These are phyloP conservation scores for Styela plicata DNA, from an alignment of 23 tunicate species.

Conservation along the genomic window DNA sequence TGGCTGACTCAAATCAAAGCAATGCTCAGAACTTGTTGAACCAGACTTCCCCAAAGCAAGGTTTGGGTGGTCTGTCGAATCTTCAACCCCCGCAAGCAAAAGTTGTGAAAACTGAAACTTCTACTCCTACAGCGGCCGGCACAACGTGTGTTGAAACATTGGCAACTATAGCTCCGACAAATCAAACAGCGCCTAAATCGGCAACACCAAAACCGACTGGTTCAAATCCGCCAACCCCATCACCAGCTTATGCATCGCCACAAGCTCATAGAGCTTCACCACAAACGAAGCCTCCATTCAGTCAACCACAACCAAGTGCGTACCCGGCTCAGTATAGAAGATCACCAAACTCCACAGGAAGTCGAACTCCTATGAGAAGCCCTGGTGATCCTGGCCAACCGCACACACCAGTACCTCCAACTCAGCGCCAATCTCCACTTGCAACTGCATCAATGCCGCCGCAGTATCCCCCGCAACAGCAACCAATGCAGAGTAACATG, in stretches of 20 bases:
- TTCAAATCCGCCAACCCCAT: constrained; percentile 6
- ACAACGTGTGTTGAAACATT: neutral
- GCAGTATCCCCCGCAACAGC: constrained; percentile 21
- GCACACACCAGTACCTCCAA: neutral
- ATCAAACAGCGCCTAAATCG: neutral
- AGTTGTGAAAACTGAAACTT: neutral
- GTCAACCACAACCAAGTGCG: neutral
- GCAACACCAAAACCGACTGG: neutral
- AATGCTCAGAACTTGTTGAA: constrained; percentile 1
- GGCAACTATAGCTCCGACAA: neutral
- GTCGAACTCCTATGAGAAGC: constrained; percentile 21
- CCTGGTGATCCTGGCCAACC: constrained; percentile 1
- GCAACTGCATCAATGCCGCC: neutral
- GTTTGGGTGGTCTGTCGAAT: neutral
- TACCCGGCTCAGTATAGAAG: constrained; percentile 9
- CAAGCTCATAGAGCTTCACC: constrained; percentile 16
- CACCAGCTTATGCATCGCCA: constrained; percentile 16
- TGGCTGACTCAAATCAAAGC: constrained; percentile 89
- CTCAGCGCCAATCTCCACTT: constrained; percentile 15
- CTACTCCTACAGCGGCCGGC: neutral
- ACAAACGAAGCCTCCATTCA: constrained; percentile 5
- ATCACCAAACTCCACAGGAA: constrained; percentile 19
- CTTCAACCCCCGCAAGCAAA: neutral
- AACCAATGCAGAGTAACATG: neutral
- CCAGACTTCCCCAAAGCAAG: constrained; percentile 19